Evolutionary conservation across 92 coral and sea anemone genomes (phyloP), one percentile per base, ranked within the genome.

Genomic region (Anthopleura xanthogrammica): DNA sequence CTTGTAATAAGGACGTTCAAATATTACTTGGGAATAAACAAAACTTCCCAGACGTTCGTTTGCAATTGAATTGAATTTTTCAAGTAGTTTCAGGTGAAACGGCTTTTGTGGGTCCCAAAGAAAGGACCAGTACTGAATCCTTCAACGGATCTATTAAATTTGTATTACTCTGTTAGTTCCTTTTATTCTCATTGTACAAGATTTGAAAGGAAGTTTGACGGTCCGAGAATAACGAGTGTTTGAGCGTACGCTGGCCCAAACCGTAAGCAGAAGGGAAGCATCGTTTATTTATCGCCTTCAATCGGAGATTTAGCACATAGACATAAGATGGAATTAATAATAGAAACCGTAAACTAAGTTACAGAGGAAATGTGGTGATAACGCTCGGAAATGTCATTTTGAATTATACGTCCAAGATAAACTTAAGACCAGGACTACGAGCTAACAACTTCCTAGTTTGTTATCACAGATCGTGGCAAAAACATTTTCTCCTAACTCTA

Each of bases 381-480:
- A 87, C 77, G 72, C 85, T 90, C 90, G 90, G 93, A 90, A 90
- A 87, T 79, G 90, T 83, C 93, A 87, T 79, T 52, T 83, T 85
- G 81, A 87, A 80, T 86, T 90, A 80, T 86, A 80, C 74, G 12
- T 74, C 85, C 80, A 90, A 90, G 77, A 80, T 90, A 72, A 71
- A 74, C 50, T 77, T n/a, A 71, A 88, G 77, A 60, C 88, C 70
- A 57, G 78, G 80, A 81, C 77, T 62, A 76, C 36, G 56, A 20
- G 68, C 62, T 87, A 84, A 84, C 73, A 83, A 52, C 87, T 84
- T 84, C 87, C 87, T 84, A 14, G 87, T n/a, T 73, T 6, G 23
- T 48, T 57, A 84, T 76, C 60, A 17, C 20, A 58, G 66, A 54
- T 68, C 23, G 56, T 7, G 76, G 65, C 74, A 29, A 22, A 23